These are phyloP conservation scores for Meiosimyza decipiens DNA, from an alignment of 2,888 invertebrate species.

Conservation along the genomic window DNA sequence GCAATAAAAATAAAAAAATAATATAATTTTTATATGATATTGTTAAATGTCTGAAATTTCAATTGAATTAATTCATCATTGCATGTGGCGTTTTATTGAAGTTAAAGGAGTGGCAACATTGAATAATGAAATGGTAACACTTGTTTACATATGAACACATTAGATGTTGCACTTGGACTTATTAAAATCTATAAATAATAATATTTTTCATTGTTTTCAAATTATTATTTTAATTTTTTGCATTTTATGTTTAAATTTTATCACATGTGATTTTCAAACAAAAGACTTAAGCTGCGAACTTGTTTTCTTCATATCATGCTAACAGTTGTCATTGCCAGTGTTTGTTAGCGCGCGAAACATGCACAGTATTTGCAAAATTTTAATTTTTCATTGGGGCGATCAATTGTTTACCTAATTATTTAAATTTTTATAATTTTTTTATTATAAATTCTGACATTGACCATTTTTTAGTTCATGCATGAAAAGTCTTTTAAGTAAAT, in stretches of 20 bases:
- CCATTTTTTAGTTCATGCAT: no score
- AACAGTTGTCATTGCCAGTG: not conserved
- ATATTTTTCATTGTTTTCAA: constrained; percentile 1
- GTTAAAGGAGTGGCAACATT: not conserved
- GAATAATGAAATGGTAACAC: not conserved
- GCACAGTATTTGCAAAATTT: not conserved
- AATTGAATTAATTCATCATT: no score
- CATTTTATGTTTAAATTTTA: constrained; percentile 11
- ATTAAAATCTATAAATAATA: not conserved
- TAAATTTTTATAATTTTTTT: no score
- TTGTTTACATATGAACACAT: not conserved
- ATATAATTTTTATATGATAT: no score
- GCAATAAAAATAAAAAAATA: not conserved
- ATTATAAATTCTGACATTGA: no score
- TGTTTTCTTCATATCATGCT: constrained; percentile 6
- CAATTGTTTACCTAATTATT: no score
- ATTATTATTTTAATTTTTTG: not conserved
- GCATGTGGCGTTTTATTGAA: no score
- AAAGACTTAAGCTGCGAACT: constrained; percentile 41
- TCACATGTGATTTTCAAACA: constrained; percentile 27
- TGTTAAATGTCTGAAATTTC: no score
- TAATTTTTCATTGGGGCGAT: not conserved
- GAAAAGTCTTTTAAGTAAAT: no score
- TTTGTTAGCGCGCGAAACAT: no score
- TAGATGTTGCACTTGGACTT: not conserved